Base-by-base conservation (phyloP, 2,797 vertebrate genomes). In the Manis pentadactyla region DNA sequence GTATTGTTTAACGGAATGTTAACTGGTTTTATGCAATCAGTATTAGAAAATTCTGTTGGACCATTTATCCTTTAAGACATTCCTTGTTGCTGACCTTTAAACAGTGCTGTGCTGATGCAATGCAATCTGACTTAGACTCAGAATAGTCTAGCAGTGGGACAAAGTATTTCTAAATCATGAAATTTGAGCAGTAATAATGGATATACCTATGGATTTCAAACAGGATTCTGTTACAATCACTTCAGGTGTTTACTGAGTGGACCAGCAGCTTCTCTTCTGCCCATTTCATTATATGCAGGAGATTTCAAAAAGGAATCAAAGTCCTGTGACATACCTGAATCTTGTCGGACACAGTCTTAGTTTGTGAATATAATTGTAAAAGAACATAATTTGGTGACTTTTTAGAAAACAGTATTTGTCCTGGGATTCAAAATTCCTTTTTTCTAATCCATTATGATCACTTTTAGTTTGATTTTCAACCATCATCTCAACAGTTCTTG, bases 291-390 rank as follows among this genome's bases (percentile, higher is more conserved):
- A 31, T 7, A 49, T 27, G 59, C 49, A 59, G 29, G 51, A 11
- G 5, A 89, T 85, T 83, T 90, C 27, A 64, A 84, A 95, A 87
- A 27, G 17, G 34, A 95, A 86, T 71, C 8, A 71, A 86, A 83
- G 55, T 77, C 79, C 39, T 92, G 66, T 39, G 46, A 57, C 25
- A 49, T 79, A 81, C 85, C 81, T 79, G 37, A 94, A 82, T 87
- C 90, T 90, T 91, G 46, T 68, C 31, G 37, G 42, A 81, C 12
- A 29, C 4, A 90, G 46, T 37, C 37, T 96, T 92, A 37, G 69
- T 86, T 94, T 74, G 51, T 95, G 79, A 97, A 69, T 92, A 83
- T 84, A 95, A 84, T 84, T 90, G 83, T 75, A 87, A 75, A 57
- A 73, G 37, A 94, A 31, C 53, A 31, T 73, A 87, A 94, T 93